Conservation (phyloP, 2,888 invertebrate genomes). For the Deroplatys truncata region DNA sequence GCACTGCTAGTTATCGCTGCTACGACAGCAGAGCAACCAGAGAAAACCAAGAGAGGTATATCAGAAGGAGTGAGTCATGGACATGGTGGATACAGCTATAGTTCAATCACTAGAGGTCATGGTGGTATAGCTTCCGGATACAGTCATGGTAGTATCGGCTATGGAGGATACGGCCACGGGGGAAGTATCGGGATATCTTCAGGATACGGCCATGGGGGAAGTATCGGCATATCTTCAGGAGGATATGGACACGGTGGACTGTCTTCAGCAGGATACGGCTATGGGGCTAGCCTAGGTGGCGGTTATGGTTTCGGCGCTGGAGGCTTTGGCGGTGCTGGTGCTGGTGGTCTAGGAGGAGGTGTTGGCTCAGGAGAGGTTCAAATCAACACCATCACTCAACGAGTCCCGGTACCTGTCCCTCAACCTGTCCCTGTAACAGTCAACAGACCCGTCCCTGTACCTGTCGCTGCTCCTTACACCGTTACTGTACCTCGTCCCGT, state of each 20-base stretch:
- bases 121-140: too few species aligned
- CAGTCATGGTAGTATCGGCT: background rate
- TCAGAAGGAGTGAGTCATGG: background rate
- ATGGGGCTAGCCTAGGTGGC: background rate
- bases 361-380: background rate
- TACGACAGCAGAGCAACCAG: background rate
- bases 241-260: background rate
- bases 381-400: background rate
- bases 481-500: background rate
- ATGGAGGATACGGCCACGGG: background rate
- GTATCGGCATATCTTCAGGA: background rate
- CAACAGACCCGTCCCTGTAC: slow-evolving; percentile 2
- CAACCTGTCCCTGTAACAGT: background rate
- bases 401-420: background rate
- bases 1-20: background rate
- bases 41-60: background rate
- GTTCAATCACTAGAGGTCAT: background rate
- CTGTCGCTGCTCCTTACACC: background rate
- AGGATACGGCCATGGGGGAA: background rate
- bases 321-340: background rate
- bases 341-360: background rate
- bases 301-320: background rate
- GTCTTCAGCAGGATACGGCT: background rate
- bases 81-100: background rate
- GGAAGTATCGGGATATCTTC: background rate